Percentiles rank a stretch among this genome's conserved stretches.
phyloP scores from a whole-genome alignment of 2,888 invertebrate species.

The Ephialtes manifestator region DNA sequence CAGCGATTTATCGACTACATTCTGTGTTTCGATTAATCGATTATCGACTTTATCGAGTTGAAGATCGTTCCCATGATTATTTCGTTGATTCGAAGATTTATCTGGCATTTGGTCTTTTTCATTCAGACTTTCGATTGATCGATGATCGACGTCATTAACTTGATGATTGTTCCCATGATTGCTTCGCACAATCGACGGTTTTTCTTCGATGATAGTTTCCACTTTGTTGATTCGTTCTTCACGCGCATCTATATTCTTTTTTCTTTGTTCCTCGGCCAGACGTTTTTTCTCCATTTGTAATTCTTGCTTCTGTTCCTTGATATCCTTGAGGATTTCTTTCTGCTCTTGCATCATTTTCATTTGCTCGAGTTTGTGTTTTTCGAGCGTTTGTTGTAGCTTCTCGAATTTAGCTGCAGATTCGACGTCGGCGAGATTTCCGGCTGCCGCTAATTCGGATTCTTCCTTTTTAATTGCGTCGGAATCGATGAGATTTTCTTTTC shows the following conservation, averaged over 20 bases:
- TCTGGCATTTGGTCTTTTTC: conserved; percentile 22
- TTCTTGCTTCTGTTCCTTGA: conserved; percentile 88
- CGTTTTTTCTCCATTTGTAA: conserved; percentile 78
- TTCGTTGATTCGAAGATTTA: background rate
- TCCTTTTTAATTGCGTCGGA: conserved; percentile 85
- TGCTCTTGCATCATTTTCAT: conserved; percentile 90
- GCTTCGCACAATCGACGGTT: conserved; percentile 35
- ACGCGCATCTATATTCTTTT: conserved; percentile 45
- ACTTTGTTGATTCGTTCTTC: conserved; percentile 36
- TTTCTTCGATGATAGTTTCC: conserved; percentile 30
- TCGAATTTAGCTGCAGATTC: conserved; percentile 83
- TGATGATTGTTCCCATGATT: background rate
- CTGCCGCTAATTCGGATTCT: conserved; percentile 86
- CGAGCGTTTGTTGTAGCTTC: conserved; percentile 85
- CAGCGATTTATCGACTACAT: conserved; percentile 12
- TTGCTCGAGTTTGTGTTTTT: conserved; percentile 90
- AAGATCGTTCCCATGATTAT: too few species aligned
- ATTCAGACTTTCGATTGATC: background rate
- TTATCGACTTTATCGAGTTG: too few species aligned
- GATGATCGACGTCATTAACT: background rate
- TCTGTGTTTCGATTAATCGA: background rate
- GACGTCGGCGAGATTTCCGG: conserved; percentile 80
- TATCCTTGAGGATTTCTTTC: conserved; percentile 88
- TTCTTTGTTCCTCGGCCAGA: conserved; percentile 60
- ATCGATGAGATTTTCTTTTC: conserved; percentile 81